Base-by-base conservation (phyloP, 2,113 vertebrate species). In the Chinchilla lanigera region DNA sequence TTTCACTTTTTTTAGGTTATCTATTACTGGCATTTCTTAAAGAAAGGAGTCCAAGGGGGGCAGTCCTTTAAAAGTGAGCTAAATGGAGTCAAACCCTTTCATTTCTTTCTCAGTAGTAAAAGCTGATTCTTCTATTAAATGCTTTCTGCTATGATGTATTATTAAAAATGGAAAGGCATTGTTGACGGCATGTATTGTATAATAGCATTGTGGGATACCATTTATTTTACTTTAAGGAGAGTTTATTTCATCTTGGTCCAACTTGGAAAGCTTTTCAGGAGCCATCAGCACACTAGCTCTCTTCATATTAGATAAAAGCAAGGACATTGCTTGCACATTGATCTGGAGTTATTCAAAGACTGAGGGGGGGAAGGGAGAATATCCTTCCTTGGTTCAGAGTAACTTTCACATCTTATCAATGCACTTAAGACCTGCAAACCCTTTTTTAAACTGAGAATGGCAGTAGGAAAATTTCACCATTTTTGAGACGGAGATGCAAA, bases 221-320 rank as follows among this genome's bases (percentile, higher is more conserved):
- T 97, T 98, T 98, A 96, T 97, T 97, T 97, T 75, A 87, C 95
- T 97, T 95, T 93, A 94, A 87, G 84, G 41, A 71, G 47, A 92
- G 60, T 96, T 97, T 90, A 96, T 94, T 98, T 98, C 90, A 98
- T 98, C 96, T 93, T 89, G 92, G 61, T 89, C 96, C 96, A 96
- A 96, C 89, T 96, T 85, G 16, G 92, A 97, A 97, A 95, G 81
- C 63, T 93, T 97, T 96, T 97, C 92, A 96, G 92, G 92, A 73
- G 47, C 63, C 81, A 97, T 86, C 89, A 93, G 81, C 73, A 89
- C 73, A 16, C 30, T 3, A 20, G 54, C 96, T 95, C 96, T 97
- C 92, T 98, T 97, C 94, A 35, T 75, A 41, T 50, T 86, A 96
- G 96, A 97, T 97, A 95, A 98, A 98, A 97, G 95, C 89, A 93